phyloP scores from a whole-genome alignment of 2,888 invertebrate genomes.

The Geotrupes spiniger region DNA sequence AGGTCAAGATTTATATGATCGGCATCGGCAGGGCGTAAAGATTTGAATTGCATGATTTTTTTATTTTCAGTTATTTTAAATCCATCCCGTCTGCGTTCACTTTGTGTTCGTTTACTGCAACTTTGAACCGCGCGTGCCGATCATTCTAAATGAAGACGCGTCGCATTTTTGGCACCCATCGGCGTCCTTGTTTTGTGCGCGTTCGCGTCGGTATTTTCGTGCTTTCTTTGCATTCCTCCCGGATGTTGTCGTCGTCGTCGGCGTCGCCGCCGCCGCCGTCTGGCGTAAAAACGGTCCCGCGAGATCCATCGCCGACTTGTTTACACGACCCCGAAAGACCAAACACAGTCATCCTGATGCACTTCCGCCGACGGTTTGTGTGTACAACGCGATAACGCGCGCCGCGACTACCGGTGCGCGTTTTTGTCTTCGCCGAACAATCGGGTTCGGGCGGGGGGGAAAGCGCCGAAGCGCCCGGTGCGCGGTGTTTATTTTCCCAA shows the following conservation, averaged over 20 bases:
- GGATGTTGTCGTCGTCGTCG: neutral
- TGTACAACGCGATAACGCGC: neutral
- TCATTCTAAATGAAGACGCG: constrained; percentile 1
- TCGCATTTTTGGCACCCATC: constrained; percentile 1
- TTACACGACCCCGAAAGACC: constrained; percentile 1
- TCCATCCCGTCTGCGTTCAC: too few relatives aligned
- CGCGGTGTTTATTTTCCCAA: too few relatives aligned
- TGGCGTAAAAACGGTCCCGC: too few relatives aligned
- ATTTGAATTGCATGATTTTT: too few relatives aligned
- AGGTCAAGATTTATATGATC: too few relatives aligned
- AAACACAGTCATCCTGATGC: neutral
- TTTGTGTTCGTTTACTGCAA: too few relatives aligned
- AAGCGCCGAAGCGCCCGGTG: too few relatives aligned
- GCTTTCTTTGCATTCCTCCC: constrained; percentile 4
- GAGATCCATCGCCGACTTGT: neutral
- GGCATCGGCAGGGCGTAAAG: too few relatives aligned
- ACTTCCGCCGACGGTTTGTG: neutral
- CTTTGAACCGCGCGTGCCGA: constrained; percentile 1
- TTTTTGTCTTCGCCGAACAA: too few relatives aligned
- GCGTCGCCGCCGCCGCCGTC: neutral
- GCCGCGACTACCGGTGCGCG: too few relatives aligned
- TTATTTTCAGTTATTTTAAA: too few relatives aligned
- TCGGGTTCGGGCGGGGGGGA: too few relatives aligned
- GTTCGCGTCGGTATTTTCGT: constrained; percentile 1
- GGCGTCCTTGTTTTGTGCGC: neutral